Evolutionary conservation across 2,888 invertebrate genomes (phyloP).

Genomic region (Morinoia aosen): DNA sequence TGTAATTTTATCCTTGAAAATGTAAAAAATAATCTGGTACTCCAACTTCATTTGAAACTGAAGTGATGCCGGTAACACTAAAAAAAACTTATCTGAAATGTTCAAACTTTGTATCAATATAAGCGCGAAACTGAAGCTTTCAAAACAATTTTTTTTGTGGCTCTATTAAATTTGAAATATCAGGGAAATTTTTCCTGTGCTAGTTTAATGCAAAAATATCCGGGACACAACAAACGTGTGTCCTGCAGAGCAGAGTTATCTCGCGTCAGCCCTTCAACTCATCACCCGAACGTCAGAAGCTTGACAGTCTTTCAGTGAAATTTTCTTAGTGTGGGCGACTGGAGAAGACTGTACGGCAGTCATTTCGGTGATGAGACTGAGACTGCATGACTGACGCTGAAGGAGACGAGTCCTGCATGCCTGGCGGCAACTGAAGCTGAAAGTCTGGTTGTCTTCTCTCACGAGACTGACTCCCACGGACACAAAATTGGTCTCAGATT

Average conservation of each 20-base stretch:
- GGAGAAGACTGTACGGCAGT: not conserved
- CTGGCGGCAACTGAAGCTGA: constrained; percentile 7
- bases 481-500: constrained; percentile 41
- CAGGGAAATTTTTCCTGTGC: not conserved
- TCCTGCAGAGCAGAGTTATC: not conserved
- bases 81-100: not conserved
- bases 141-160: not conserved
- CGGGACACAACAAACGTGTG: not conserved
- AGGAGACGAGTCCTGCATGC: constrained; percentile 17
- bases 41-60: not conserved
- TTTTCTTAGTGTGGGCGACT: not conserved
- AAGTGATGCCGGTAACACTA: not conserved
- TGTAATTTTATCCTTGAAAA: not conserved
- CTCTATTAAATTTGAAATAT: not conserved
- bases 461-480: constrained; percentile 15
- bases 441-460: constrained; percentile 17
- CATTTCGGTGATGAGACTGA: constrained; percentile 4
- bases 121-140: not conserved
- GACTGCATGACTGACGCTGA: constrained; percentile 9
- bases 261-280: not conserved
- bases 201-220: not conserved
- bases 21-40: not conserved
- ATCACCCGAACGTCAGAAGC: not conserved
- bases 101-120: not conserved
- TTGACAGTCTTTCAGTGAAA: not conserved